phyloP scores from a whole-genome alignment of 2,113 vertebrate genomes.

The Bos indicus region DNA sequence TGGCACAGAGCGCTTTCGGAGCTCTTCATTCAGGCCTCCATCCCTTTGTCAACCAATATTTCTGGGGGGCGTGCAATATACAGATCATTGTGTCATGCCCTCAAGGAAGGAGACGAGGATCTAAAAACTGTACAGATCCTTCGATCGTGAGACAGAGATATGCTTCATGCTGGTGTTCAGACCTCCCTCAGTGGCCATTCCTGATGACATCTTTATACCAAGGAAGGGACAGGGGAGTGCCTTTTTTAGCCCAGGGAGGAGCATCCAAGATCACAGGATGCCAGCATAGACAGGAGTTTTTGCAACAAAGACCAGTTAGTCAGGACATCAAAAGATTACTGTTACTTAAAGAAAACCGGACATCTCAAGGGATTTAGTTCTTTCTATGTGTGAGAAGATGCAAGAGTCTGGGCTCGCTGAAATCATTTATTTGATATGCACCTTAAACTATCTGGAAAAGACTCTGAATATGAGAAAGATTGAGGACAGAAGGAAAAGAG shows the following conservation, averaged over 20 bases:
- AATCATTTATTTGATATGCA: not conserved
- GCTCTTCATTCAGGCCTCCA: not conserved
- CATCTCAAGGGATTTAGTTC: not conserved
- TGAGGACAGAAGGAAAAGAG: not conserved
- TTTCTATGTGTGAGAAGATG: not conserved
- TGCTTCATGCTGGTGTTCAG: not conserved
- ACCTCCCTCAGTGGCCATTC: not conserved
- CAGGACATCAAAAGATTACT: not conserved
- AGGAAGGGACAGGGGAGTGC: not conserved
- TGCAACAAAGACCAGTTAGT: not conserved
- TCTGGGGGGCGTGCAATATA: fast-evolving
- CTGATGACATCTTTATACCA: fast-evolving
- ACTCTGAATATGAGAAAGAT: not conserved
- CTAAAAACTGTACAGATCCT: not conserved
- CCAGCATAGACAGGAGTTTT: not conserved
- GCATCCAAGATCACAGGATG: not conserved
- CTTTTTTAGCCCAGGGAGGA: not conserved
- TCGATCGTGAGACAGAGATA: not conserved
- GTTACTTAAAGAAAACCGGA: not conserved
- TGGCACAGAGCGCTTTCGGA: not conserved
- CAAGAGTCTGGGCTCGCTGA: not conserved
- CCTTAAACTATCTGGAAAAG: not conserved
- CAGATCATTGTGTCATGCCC: fast-evolving
- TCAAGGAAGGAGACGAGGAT: not conserved
- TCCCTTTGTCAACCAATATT: not conserved